phyloP scores from a whole-genome alignment of 2,888 invertebrate species.

The Oscheius sp. region DNA sequence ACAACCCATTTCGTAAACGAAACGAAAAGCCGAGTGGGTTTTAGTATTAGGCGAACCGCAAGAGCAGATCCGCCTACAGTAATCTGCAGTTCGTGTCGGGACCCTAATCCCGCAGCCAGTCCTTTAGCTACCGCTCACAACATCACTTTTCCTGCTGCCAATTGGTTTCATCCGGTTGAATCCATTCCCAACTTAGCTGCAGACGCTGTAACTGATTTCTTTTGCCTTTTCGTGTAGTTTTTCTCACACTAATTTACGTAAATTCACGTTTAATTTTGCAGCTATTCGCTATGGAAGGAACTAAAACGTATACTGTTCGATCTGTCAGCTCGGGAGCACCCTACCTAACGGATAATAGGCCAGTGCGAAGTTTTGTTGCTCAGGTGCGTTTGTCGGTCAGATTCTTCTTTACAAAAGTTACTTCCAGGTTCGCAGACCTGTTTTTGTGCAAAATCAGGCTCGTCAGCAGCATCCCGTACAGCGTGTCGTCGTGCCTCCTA shows the following conservation, averaged over 20 bases:
- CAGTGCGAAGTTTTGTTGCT: neutral
- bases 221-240: neutral
- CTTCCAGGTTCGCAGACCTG: slow-evolving; percentile 13
- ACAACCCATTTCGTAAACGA: too few relatives aligned
- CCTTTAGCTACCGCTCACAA: too few relatives aligned
- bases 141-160: too few relatives aligned
- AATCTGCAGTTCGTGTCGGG: too few relatives aligned
- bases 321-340: slow-evolving; percentile 15
- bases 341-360: slow-evolving; percentile 20
- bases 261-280: neutral
- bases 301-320: slow-evolving; percentile 36
- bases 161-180: too few relatives aligned
- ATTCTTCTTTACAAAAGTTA: neutral
- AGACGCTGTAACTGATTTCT: too few relatives aligned
- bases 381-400: neutral
- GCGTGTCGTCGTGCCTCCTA: neutral
- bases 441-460: neutral
- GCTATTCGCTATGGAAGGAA: slow-evolving; percentile 13
- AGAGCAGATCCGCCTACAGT: too few relatives aligned
- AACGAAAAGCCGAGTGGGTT: too few relatives aligned
- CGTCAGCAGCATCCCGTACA: neutral
- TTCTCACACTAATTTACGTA: neutral
- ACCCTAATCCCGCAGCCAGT: too few relatives aligned
- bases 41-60: too few relatives aligned
- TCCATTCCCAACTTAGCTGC: too few relatives aligned